Evolutionary conservation across 2,888 invertebrate species (phyloP).

Genomic region (Parnassius smintheus): DNA sequence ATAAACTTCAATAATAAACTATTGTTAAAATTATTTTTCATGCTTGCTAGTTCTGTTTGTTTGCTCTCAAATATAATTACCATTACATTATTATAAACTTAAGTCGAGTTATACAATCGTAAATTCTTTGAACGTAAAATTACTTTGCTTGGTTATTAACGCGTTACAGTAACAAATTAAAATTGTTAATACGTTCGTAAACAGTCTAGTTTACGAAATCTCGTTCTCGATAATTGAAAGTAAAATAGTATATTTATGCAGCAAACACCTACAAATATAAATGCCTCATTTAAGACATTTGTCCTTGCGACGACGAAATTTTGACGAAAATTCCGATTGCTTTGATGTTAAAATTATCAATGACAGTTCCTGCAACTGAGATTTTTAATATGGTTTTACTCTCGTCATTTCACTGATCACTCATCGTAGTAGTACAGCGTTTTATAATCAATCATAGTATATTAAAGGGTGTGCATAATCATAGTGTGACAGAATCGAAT

Average conservation of each 20-base stretch:
- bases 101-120: not conserved
- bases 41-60: not conserved
- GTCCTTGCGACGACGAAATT: not conserved
- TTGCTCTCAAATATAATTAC: not conserved
- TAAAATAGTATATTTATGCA: constrained; percentile 10
- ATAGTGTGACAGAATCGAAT: constrained; percentile 56
- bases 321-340: constrained; percentile 9
- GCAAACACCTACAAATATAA: constrained; percentile 8
- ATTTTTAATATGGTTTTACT: not conserved
- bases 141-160: constrained; percentile 15
- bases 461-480: constrained; percentile 58
- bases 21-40: no score
- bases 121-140: constrained; percentile 11
- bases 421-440: not conserved
- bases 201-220: constrained; percentile 17
- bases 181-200: constrained; percentile 22
- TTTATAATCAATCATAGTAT: constrained; percentile 65
- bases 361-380: not conserved
- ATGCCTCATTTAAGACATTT: not conserved
- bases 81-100: constrained; percentile 2
- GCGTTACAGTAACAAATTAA: constrained; percentile 19
- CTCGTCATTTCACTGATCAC: no score
- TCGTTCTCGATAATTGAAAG: constrained; percentile 9
- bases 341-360: not conserved
- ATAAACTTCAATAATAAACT: no score